Evolutionary conservation across 1,140 invertebrate species (phyloP).

Genomic region (Hydropsyche tenuis): DNA sequence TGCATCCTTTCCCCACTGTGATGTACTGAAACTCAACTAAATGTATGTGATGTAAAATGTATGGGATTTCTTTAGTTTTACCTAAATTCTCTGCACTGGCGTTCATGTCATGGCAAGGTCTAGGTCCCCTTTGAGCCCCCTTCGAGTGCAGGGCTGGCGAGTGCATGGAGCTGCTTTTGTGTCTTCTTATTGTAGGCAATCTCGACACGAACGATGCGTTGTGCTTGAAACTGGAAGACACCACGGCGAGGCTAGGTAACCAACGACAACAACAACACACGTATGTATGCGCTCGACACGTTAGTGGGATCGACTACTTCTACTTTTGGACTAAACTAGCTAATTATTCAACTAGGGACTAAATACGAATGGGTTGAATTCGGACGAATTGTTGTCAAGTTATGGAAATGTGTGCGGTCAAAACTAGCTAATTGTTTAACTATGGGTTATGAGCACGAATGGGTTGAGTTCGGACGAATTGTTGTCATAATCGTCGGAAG

Average conservation of each 20-base stretch:
- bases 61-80: slow-evolving; percentile 54
- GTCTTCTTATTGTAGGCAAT: slow-evolving; percentile 82
- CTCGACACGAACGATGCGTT: slow-evolving; percentile 89
- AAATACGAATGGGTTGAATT: no score
- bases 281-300: not conserved
- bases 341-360: slow-evolving; percentile 1
- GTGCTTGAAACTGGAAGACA: slow-evolving; percentile 84
- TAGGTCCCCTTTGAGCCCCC: slow-evolving; percentile 57
- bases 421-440: no score
- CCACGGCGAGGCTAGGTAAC: slow-evolving; percentile 64
- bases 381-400: no score
- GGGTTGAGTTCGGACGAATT: no score
- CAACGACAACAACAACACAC: slow-evolving; percentile 21
- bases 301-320: not conserved
- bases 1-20: no score
- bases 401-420: no score
- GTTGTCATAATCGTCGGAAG: no score
- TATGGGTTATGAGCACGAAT: no score
- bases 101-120: slow-evolving; percentile 72
- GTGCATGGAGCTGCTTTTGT: slow-evolving; percentile 77
- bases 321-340: not conserved
- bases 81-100: slow-evolving; percentile 75
- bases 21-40: no score
- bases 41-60: no score
- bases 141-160: slow-evolving; percentile 70